Percentiles rank a stretch among this genome's conserved stretches.
Evolutionary conservation across 2,797 vertebrate genomes (phyloP).

Genomic region (Hephaestus fuliginosus): DNA sequence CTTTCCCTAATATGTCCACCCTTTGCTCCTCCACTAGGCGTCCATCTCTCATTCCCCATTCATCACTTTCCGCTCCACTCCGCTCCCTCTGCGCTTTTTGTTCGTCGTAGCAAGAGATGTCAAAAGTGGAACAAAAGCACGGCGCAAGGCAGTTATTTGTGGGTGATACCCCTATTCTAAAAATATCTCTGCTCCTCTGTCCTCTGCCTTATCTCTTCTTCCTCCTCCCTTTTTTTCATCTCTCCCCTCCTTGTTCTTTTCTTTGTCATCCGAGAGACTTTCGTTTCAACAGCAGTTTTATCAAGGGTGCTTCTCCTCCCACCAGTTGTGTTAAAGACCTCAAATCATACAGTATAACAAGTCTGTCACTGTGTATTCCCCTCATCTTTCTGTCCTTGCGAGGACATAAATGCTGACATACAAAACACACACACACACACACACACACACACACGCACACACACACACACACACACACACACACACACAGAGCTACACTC

Average conservation of each 20-base stretch:
- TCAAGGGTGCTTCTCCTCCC: background rate
- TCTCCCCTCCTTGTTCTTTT: background rate
- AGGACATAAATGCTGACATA: no score
- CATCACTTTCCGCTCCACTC: conserved; percentile 40
- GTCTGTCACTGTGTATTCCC: background rate
- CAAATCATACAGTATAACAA: background rate
- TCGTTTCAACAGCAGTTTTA: background rate
- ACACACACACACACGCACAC: no score
- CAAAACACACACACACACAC: no score
- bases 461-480: conserved; percentile 9
- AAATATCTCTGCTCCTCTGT: background rate
- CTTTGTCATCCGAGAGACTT: background rate
- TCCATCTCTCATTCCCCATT: conserved; percentile 39
- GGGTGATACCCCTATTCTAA: background rate
- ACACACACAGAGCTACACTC: background rate
- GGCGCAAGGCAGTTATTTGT: background rate
- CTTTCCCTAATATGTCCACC: conserved; percentile 40
- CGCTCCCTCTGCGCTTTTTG: conserved; percentile 22
- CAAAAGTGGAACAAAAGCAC: conserved; percentile 3
- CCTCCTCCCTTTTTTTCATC: background rate
- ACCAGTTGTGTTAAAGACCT: background rate
- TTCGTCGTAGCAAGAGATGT: conserved; percentile 30
- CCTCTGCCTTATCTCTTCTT: background rate
- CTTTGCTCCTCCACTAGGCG: conserved; percentile 27
- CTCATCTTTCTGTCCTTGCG: background rate